These are phyloP conservation scores for Arctia plantaginis DNA, from an alignment of 2,888 invertebrate genomes.

Conservation along the genomic window DNA sequence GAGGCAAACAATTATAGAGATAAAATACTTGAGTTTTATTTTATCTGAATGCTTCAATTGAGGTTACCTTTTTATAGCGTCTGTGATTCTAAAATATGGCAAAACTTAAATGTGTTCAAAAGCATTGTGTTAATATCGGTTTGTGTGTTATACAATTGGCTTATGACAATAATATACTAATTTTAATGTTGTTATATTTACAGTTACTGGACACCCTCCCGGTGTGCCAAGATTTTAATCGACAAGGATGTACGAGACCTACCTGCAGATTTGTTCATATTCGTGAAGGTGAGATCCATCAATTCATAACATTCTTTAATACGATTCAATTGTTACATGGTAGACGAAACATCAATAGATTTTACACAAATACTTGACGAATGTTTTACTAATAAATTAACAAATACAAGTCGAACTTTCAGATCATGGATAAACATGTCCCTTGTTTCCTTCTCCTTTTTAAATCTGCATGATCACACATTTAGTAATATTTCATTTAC, in stretches of 20 bases:
- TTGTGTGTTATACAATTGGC: slow-evolving; percentile 56
- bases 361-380: slow-evolving; percentile 24
- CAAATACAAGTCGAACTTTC: slow-evolving; percentile 45
- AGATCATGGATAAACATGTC: slow-evolving; percentile 51
- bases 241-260: slow-evolving; percentile 97
- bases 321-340: slow-evolving; percentile 29
- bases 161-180: slow-evolving; percentile 66
- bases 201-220: slow-evolving; percentile 99
- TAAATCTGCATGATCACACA: slow-evolving; percentile 53
- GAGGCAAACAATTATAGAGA: neutral
- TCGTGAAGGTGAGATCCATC: slow-evolving; percentile 93
- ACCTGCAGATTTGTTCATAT: slow-evolving; percentile 99
- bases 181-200: slow-evolving; percentile 79
- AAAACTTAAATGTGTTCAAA: neutral
- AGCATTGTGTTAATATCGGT: slow-evolving; percentile 64
- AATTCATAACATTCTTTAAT: neutral
- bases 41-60: neutral
- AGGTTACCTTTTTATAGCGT: neutral
- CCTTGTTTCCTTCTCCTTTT: slow-evolving; percentile 36
- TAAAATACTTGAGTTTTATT: neutral
- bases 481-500: slow-evolving; percentile 48
- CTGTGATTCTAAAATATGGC: neutral
- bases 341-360: slow-evolving; percentile 27
- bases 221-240: slow-evolving; percentile 99
- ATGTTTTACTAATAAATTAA: slow-evolving; percentile 49